Conservation (phyloP, 2,888 invertebrate species). For the Acheta domesticus region DNA sequence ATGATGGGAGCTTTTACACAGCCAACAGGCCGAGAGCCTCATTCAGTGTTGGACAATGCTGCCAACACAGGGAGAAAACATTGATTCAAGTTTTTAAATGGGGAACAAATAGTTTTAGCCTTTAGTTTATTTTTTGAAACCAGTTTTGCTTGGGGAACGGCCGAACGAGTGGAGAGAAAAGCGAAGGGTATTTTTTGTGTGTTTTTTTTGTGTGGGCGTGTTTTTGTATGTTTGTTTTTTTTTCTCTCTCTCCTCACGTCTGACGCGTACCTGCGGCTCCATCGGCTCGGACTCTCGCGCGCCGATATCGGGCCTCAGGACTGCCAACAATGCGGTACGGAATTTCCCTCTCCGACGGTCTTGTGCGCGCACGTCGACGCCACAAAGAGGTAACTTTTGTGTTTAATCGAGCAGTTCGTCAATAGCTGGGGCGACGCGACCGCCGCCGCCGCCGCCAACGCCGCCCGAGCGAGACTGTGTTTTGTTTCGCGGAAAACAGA, state of each 20-base stretch:
- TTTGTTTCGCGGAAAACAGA: too few relatives aligned
- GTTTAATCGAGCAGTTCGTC: not conserved
- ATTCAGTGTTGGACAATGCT: not conserved
- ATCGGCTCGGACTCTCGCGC: not conserved
- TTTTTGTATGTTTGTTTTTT: not conserved
- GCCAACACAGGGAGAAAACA: not conserved
- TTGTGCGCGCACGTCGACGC: not conserved
- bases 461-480: too few relatives aligned
- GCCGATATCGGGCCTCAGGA: constrained; percentile 5
- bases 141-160: not conserved
- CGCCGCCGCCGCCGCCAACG: too few relatives aligned
- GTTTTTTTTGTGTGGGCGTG: not conserved
- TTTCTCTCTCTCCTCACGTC: too few relatives aligned
- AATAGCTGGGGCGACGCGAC: not conserved
- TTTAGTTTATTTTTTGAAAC: not conserved
- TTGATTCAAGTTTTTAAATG: constrained; percentile 10
- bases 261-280: too few relatives aligned
- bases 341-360: constrained; percentile 18
- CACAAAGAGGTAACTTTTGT: constrained; percentile 9
- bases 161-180: not conserved
- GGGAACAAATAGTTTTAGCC: constrained; percentile 6
- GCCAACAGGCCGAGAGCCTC: not conserved
- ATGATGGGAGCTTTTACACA: not conserved
- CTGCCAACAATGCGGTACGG: not conserved
- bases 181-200: not conserved